These are phyloP conservation scores for Lasius platythorax DNA, from an alignment of 2,888 invertebrate genomes.

Conservation along the genomic window DNA sequence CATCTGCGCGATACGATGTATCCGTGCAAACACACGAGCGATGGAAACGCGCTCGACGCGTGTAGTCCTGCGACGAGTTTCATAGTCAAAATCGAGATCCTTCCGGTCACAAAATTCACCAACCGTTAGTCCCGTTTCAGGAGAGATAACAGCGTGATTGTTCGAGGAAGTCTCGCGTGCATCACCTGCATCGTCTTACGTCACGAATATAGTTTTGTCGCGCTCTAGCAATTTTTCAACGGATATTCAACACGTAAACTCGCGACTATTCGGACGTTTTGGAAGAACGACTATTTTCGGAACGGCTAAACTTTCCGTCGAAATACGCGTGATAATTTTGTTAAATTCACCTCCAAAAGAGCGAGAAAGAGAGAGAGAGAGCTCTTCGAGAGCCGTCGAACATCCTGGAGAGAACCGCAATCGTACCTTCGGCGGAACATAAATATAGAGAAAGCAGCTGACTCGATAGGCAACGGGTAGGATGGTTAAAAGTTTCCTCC, in stretches of 20 bases:
- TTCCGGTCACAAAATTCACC: background rate
- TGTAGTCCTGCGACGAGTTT: background rate
- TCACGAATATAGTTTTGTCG: background rate
- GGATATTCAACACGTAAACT: background rate
- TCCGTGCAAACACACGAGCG: slow-evolving; percentile 40
- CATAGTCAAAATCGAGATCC: slow-evolving; percentile 1
- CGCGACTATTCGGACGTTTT: background rate
- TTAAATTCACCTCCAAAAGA: slow-evolving; percentile 30
- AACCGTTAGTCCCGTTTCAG: background rate
- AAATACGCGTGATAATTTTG: slow-evolving; percentile 59
- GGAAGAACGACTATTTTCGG: background rate
- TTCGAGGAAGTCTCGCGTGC: background rate
- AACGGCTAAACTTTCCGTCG: slow-evolving; percentile 46
- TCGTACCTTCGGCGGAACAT: slow-evolving; percentile 47
- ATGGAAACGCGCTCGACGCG: slow-evolving; percentile 28
- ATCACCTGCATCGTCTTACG: background rate
- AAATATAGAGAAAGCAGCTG: slow-evolving; percentile 55
- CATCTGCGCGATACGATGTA: slow-evolving; percentile 45
- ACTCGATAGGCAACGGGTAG: slow-evolving; percentile 34
- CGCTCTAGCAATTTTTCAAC: too few species aligned
- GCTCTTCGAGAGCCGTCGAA: slow-evolving; percentile 12
- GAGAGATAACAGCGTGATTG: background rate
- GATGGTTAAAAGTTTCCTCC: slow-evolving; percentile 70
- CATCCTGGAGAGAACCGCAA: slow-evolving; percentile 55
- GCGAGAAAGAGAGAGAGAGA: background rate